Evolutionary conservation across 1,140 invertebrate species (phyloP), one percentile per base, ranked within the genome.

Genomic region (Neodiprion lecontei): DNA sequence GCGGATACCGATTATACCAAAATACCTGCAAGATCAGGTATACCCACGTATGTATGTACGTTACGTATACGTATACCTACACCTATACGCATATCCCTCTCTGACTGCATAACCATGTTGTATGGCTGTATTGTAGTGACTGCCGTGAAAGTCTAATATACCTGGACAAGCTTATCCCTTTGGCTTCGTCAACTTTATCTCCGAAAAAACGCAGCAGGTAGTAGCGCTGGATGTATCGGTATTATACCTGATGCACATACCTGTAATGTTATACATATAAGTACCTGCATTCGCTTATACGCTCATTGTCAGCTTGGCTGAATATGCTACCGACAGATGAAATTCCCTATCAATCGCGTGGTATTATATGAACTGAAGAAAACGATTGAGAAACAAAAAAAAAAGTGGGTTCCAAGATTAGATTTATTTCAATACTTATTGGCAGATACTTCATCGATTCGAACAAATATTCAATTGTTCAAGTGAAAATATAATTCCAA

Each of bases 1-100:
- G 53, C 53, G n/a, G 53, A 61, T 61, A 61, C 53, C 11, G 53
- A 61, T 61, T 61, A 61, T 61, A 61, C 53, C 53, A n/a, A n/a
- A 61, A 61, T 61, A 61, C 53, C 53, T 61, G 53, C 53, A n/a
- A 61, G 11, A 61, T 61, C 53, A 61, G 53, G 53, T 61, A 61
- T 61, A 61, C 53, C n/a, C 3, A 12, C 11, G 53, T 61, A 61
- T 61, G n/a, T 1, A 40, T 40, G 53, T 61, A 61, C 8, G 1
- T 11, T 61, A 61, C 53, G 2, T 61, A 61, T 61, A 40, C 5
- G 28, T 40, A 40, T 40, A 40, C 28, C 28, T 40, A 40, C 5
- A 40, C 28, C 28, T 40, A 40, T 40, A 40, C 1, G 28, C 28
- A 40, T 40, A 40, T 40, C 1, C 28, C 28, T 40, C 5, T 40